Percentiles rank a stretch among this genome's conserved stretches.
Evolutionary conservation across 2,888 invertebrate genomes (phyloP).

Genomic region (Tiphia femorata): DNA sequence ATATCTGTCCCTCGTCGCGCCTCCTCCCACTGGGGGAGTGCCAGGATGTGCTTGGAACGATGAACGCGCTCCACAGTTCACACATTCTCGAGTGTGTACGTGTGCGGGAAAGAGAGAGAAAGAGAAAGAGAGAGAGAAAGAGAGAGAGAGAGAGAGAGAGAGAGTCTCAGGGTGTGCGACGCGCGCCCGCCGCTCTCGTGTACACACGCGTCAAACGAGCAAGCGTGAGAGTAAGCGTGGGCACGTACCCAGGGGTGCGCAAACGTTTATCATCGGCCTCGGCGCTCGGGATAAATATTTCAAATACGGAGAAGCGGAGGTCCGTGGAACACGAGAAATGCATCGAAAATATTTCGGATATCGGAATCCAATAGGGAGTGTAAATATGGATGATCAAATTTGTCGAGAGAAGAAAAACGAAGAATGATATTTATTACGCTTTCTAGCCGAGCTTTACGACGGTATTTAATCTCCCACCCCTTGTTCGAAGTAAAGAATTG

Average conservation of each 20-base stretch:
- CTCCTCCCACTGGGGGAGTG: conserved; percentile 65
- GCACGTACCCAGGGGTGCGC: conserved; percentile 34
- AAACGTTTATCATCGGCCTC: too few species aligned
- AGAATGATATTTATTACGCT: too few species aligned
- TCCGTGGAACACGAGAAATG: too few species aligned
- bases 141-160: neutral
- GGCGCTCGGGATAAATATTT: too few species aligned
- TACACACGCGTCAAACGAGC: conserved; percentile 15
- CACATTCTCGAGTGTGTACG: conserved; percentile 37
- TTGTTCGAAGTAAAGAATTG: too few species aligned
- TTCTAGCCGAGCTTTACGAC: too few species aligned
- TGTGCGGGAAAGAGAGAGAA: neutral
- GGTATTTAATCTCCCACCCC: too few species aligned
- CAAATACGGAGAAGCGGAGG: too few species aligned
- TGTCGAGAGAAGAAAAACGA: too few species aligned
- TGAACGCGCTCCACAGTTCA: conserved; percentile 57
- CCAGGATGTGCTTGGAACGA: conserved; percentile 69
- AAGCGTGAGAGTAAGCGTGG: neutral
- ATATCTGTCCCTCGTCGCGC: conserved; percentile 61
- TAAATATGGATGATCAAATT: too few species aligned
- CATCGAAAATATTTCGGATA: too few species aligned
- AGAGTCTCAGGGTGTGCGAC: neutral
- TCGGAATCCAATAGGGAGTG: too few species aligned
- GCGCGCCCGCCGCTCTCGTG: conserved; percentile 26
- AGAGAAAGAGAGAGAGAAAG: neutral